Percentiles rank a stretch among this genome's conserved stretches.
These are phyloP conservation scores for Oxycera nigricornis DNA, from an alignment of 2,888 invertebrate genomes.

Conservation along the genomic window DNA sequence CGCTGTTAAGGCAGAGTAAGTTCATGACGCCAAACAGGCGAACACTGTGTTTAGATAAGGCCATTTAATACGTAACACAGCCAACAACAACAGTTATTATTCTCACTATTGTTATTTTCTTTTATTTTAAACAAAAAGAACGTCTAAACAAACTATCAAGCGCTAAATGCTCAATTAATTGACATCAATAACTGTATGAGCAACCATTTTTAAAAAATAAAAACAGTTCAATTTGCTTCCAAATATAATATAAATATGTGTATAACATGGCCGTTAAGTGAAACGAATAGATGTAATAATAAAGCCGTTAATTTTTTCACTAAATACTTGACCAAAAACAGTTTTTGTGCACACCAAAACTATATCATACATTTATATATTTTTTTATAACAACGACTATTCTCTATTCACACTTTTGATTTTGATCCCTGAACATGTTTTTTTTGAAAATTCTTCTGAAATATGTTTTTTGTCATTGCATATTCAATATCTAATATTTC, in stretches of 20 bases:
- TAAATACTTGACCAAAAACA: background rate
- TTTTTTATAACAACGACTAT: background rate
- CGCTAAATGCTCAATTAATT: conserved; percentile 29
- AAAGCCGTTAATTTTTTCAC: conserved; percentile 4
- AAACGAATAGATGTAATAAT: conserved; percentile 38
- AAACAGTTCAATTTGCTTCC: conserved; percentile 12
- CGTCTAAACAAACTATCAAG: conserved; percentile 25
- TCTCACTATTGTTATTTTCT: too few species aligned
- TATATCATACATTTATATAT: background rate
- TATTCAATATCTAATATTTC: background rate
- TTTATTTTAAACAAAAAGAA: too few species aligned
- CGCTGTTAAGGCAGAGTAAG: conserved; percentile 45
- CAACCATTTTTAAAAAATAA: background rate
- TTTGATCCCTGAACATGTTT: background rate
- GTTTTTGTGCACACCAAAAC: background rate
- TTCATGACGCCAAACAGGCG: conserved; percentile 44
- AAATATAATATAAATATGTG: conserved; percentile 12
- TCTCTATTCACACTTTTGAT: background rate
- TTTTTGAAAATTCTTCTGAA: background rate
- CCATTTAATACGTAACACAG: conserved; percentile 47
- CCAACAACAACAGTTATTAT: conserved; percentile 17
- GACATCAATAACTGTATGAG: conserved; percentile 17
- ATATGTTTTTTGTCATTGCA: background rate
- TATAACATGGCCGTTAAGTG: background rate
- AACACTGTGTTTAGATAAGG: conserved; percentile 15